Conservation (phyloP, 2,113 vertebrate genomes). For the Protobothrops mucrosquamatus region DNA sequence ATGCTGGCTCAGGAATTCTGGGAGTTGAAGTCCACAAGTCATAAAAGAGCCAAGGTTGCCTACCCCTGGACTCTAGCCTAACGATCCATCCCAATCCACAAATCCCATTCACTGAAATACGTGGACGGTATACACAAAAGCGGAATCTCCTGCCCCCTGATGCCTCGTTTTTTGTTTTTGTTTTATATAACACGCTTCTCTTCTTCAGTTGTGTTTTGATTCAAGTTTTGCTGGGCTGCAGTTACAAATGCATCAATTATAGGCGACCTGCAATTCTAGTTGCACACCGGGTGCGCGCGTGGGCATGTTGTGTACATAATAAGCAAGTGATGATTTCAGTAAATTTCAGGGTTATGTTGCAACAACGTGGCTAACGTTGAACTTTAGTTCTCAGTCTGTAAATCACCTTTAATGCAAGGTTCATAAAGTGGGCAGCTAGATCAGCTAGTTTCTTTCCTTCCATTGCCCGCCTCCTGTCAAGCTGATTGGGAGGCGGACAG, state of each 20-base stretch:
- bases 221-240: not conserved
- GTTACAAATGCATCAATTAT: not conserved
- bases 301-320: conserved; percentile 23
- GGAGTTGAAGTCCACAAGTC: no score
- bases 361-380: conserved; percentile 62
- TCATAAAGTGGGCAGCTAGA: conserved; percentile 52
- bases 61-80: no score
- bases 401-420: conserved; percentile 59
- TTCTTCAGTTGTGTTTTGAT: not conserved
- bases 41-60: no score
- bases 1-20: no score
- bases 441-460: conserved; percentile 22
- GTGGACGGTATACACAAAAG: not conserved
- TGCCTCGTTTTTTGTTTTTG: not conserved
- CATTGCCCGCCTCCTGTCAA: conserved; percentile 44
- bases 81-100: not conserved
- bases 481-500: conserved; percentile 10
- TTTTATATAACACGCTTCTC: not conserved
- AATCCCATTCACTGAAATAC: not conserved
- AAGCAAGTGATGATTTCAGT: conserved; percentile 56
- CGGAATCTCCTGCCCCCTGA: not conserved
- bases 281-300: conserved; percentile 37
- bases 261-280: conserved; percentile 47
- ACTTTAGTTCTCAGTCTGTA: conserved; percentile 73
- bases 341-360: conserved; percentile 70